Evolutionary conservation across 2,888 invertebrate species (phyloP).

Genomic region (Cosmia trapezina): DNA sequence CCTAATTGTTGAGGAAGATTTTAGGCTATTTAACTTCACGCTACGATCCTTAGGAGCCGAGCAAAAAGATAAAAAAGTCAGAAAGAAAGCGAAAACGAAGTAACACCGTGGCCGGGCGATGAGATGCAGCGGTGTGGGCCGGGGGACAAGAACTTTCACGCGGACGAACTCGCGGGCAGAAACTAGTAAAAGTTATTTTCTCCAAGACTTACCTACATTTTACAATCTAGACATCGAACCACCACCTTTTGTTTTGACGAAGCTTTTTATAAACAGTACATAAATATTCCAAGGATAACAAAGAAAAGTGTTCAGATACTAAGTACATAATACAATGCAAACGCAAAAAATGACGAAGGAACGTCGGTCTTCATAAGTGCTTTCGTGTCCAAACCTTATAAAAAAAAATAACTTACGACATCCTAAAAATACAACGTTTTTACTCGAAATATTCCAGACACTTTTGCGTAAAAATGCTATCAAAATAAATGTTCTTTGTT

Average conservation of each 20-base stretch:
- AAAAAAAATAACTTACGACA: constrained; percentile 25
- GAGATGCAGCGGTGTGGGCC: too few species aligned
- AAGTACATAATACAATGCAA: background rate
- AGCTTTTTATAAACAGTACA: background rate
- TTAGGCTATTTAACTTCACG: too few species aligned
- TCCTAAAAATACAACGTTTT: constrained; percentile 29
- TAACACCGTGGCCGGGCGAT: too few species aligned
- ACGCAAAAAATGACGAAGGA: background rate
- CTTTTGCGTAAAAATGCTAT: constrained; percentile 28
- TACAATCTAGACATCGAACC: too few species aligned
- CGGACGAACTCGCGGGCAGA: too few species aligned
- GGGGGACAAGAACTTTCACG: too few species aligned
- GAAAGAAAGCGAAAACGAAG: too few species aligned
- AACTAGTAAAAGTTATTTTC: background rate
- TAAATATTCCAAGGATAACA: background rate
- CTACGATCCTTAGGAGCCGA: too few species aligned
- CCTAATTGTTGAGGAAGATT: too few species aligned
- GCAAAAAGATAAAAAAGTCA: too few species aligned
- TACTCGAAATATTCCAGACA: constrained; percentile 31
- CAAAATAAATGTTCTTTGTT: constrained; percentile 28
- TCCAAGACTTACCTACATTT: background rate
- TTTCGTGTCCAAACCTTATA: constrained; percentile 24
- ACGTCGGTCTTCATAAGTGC: constrained; percentile 10
- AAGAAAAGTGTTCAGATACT: background rate
- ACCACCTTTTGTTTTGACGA: background rate